These are phyloP conservation scores for Diabrotica virgifera DNA, from an alignment of 1,140 invertebrate species.

Conservation along the genomic window DNA sequence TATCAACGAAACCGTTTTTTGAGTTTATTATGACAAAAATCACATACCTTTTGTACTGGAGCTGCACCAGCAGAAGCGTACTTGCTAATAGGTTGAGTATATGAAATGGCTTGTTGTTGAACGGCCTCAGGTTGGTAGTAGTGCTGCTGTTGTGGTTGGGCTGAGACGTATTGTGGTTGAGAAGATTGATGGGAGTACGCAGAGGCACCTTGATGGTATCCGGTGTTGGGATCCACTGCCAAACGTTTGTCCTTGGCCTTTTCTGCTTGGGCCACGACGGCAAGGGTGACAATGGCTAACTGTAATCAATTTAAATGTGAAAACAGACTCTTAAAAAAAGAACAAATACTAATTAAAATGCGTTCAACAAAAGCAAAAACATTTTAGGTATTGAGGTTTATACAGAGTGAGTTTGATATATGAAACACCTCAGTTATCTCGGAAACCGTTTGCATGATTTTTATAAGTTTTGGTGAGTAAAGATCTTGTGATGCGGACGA, in stretches of 20 bases:
- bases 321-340: neutral
- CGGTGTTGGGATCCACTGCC: slow-evolving; percentile 7
- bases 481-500: too few species aligned
- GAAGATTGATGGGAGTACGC: slow-evolving; percentile 1
- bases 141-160: slow-evolving; percentile 9
- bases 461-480: too few species aligned
- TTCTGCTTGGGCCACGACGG: slow-evolving; percentile 14
- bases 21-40: neutral
- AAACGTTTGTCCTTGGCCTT: slow-evolving; percentile 20
- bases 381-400: too few species aligned
- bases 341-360: too few species aligned
- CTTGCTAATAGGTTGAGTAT: slow-evolving; percentile 17
- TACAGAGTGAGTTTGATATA: too few species aligned
- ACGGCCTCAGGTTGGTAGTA: slow-evolving; percentile 16
- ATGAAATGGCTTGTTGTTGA: slow-evolving; percentile 19
- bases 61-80: slow-evolving; percentile 7
- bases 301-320: slow-evolving; percentile 2
- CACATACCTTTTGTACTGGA: slow-evolving; percentile 4
- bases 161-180: slow-evolving; percentile 7
- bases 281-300: slow-evolving; percentile 16
- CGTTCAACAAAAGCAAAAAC: too few species aligned
- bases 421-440: too few species aligned
- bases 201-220: neutral
- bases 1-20: too few species aligned
- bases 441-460: too few species aligned